Percentiles rank a stretch among this genome's conserved stretches.
Conservation (phyloP, 2,888 invertebrate genomes). For the Tetanocera ferruginea region DNA sequence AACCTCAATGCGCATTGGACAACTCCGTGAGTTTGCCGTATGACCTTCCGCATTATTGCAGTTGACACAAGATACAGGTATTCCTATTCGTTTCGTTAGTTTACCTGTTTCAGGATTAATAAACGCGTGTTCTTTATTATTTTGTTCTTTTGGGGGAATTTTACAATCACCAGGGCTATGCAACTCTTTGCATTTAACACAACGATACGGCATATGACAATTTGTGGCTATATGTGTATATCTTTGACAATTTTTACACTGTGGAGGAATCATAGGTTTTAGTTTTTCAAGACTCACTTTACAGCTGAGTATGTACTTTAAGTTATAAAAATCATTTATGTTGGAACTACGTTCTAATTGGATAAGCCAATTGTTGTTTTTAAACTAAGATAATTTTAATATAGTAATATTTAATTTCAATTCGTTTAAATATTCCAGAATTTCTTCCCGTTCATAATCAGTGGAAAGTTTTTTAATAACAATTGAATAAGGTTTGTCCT, state of each 20-base stretch:
- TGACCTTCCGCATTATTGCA: background rate
- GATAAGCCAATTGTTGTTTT: no score
- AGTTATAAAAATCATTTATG: no score
- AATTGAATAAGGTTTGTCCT: background rate
- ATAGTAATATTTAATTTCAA: no score
- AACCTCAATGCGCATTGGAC: no score
- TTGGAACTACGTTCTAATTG: no score
- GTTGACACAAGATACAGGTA: background rate
- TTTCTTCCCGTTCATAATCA: background rate
- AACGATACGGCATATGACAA: background rate
- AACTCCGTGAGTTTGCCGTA: background rate
- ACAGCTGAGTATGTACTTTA: no score
- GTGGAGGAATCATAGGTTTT: background rate
- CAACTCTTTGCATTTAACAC: background rate
- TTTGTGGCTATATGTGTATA: background rate
- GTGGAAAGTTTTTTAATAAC: background rate
- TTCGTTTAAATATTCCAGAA: no score
- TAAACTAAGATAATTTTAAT: no score
- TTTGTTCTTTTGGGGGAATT: background rate
- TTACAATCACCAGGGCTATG: no score
- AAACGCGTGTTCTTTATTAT: no score
- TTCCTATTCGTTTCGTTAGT: no score
- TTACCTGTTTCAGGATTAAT: no score
- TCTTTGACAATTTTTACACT: background rate
- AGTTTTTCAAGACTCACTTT: background rate